phyloP scores from a whole-genome alignment of 2,797 vertebrate species.

The Chelidonichthys spinosus region DNA sequence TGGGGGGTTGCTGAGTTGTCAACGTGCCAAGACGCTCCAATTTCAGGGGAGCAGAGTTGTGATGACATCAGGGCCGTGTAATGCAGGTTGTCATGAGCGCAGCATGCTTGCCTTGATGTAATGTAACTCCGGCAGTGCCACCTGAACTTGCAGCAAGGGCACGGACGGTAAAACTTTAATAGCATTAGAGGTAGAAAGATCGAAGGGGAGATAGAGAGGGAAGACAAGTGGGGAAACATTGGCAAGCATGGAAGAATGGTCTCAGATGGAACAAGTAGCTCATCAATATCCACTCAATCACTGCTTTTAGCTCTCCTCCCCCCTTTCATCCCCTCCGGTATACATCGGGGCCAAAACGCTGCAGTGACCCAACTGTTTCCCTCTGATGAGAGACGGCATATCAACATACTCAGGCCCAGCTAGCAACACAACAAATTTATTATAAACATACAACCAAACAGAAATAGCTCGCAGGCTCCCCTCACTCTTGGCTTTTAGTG shows the following conservation, averaged over 20 bases:
- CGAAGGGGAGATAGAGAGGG: constrained; percentile 4
- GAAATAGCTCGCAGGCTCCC: constrained; percentile 61
- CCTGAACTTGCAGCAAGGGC: constrained; percentile 50
- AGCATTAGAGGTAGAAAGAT: constrained; percentile 17
- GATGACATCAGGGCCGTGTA: constrained; percentile 76
- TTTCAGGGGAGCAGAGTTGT: constrained; percentile 65
- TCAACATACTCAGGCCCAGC: constrained; percentile 39
- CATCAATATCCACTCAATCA: constrained; percentile 60
- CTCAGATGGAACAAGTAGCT: constrained; percentile 52
- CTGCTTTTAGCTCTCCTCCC: constrained; percentile 20
- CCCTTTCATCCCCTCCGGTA: background rate
- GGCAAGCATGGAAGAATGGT: constrained; percentile 22
- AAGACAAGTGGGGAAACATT: constrained; percentile 19
- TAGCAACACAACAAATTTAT: constrained; percentile 57
- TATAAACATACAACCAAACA: constrained; percentile 70
- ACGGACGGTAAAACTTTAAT: constrained; percentile 49
- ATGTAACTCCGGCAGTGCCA: constrained; percentile 60
- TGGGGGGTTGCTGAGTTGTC: constrained; percentile 55
- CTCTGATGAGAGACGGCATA: constrained; percentile 38
- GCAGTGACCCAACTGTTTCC: constrained; percentile 29
- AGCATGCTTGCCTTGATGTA: constrained; percentile 68
- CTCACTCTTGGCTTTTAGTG: constrained; percentile 37
- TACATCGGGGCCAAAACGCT: constrained; percentile 25
- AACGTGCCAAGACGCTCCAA: constrained; percentile 59
- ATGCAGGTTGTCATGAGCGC: constrained; percentile 71